Conservation (phyloP, 2,888 invertebrate genomes). For the Synanthedon tipuliformis region DNA sequence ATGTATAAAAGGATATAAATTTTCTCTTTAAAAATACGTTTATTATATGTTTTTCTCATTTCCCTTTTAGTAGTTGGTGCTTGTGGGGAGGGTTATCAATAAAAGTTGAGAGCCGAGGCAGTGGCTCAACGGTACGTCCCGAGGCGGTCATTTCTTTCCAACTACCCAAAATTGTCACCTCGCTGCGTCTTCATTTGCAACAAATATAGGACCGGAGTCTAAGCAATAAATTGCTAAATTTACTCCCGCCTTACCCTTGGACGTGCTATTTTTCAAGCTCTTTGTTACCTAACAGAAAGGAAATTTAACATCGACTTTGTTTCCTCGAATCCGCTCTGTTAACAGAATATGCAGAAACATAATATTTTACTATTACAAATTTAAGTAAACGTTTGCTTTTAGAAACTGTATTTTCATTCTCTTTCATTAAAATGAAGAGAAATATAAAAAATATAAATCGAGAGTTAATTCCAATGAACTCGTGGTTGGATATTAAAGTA, state of each 20-base stretch:
- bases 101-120: constrained; percentile 33
- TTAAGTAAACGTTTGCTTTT: too few species aligned
- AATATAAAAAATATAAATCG: too few species aligned
- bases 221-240: constrained; percentile 62
- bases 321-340: constrained; percentile 26
- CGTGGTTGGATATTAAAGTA: too few species aligned
- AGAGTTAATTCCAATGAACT: too few species aligned
- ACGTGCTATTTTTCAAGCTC: constrained; percentile 56
- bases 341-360: too few species aligned
- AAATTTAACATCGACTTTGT: constrained; percentile 47
- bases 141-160: constrained; percentile 46
- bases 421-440: too few species aligned
- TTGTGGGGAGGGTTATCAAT: constrained; percentile 11
- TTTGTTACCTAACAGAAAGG: constrained; percentile 51
- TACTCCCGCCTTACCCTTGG: constrained; percentile 50
- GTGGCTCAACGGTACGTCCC: constrained; percentile 28
- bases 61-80: neutral
- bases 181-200: constrained; percentile 63
- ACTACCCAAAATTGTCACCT: constrained; percentile 63
- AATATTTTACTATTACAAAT: too few species aligned
- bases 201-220: constrained; percentile 56
- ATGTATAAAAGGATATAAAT: too few species aligned
- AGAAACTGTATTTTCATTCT: too few species aligned
- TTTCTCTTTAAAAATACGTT: too few species aligned
- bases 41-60: too few species aligned